Base-by-base conservation (phyloP, 64 coral and sea anemone species). In the Montipora cactus region DNA sequence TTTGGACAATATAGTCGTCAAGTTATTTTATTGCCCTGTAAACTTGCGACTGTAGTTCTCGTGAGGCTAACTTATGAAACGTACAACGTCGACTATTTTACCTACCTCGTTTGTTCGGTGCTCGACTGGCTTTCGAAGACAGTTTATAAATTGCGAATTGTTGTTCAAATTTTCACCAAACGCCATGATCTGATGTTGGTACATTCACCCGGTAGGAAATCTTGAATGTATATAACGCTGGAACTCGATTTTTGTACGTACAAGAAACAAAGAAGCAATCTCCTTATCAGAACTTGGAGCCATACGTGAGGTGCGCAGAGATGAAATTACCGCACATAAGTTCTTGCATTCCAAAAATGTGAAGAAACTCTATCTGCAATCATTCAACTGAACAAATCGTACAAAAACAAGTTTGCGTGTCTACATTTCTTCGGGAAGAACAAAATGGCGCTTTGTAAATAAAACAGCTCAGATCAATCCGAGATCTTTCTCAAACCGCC, bases 81-180 rank as follows among this genome's bases (percentile, higher is more conserved):
- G 1, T 37, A 37, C 37, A 37, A 2, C 37, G 37, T 37, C 37
- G 1, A 37, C 37, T 37, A 37, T 37, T 37, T 37, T 37, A 37
- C 37, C 37, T 37, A 97, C 95, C 95, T 94, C 95, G 66, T 94
- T 94, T 37, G 95, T 95, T 89, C 95, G 76, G 57, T 79, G 94
- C 20, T 94, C 84, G 70, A 89, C 80, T 74, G 93, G 83, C 47
- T 94, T 97, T 81, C 87, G 95, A 77, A 97, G 92, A 66, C 95
- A 97, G 64, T 95, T 94, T 47, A 97, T 94, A 92, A 97, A 97
- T 57, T 95, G 59, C 5, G 70, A 90, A 37, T 90, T 90, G 59
- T 90, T 95, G 67, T 90, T 95, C 28, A 90, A 90, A 77, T 95
- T 86, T 72, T 86, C 82, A 72, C 82, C 62, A 86, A 86, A 86